A percentile compares a stretch with the other conserved stretches of the same genome.
Evolutionary conservation across 2,113 vertebrate genomes (phyloP).

Genomic region (Caloenas nicobarica): DNA sequence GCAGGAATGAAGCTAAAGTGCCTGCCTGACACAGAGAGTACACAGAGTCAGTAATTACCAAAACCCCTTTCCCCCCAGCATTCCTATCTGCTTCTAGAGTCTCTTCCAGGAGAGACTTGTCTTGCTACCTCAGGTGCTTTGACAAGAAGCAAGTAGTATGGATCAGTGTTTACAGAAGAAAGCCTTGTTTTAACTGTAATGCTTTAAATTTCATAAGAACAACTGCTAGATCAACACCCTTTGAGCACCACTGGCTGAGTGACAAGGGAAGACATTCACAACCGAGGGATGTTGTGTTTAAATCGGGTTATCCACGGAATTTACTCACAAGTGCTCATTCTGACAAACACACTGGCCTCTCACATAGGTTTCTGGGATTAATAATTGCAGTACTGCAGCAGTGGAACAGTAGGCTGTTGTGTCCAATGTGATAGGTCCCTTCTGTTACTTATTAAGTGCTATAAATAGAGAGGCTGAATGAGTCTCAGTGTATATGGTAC

Average conservation of each 20-base stretch:
- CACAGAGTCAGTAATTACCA: not conserved
- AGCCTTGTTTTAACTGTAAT: not conserved
- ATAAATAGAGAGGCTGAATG: slow-evolving; percentile 4
- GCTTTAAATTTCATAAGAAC: not conserved
- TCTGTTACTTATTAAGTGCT: not conserved
- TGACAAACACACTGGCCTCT: not conserved
- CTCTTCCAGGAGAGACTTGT: not conserved
- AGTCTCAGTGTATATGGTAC: not conserved
- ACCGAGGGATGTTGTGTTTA: not conserved
- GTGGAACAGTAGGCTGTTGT: not conserved
- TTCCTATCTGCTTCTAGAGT: not conserved
- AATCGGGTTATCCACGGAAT: not conserved
- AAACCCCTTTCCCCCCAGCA: not conserved
- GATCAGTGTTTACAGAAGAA: not conserved
- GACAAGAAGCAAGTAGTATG: not conserved
- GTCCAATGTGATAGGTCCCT: not conserved
- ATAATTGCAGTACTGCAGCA: not conserved
- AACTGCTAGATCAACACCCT: not conserved
- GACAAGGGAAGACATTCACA: not conserved
- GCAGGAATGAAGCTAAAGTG: not conserved
- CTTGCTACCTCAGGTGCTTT: not conserved
- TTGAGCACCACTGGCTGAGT: not conserved
- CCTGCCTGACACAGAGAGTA: not conserved
- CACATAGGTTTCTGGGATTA: not conserved
- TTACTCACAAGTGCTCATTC: not conserved